Base-by-base conservation (phyloP, 2,888 invertebrate genomes). In the Willowsia nigromaculata region DNA sequence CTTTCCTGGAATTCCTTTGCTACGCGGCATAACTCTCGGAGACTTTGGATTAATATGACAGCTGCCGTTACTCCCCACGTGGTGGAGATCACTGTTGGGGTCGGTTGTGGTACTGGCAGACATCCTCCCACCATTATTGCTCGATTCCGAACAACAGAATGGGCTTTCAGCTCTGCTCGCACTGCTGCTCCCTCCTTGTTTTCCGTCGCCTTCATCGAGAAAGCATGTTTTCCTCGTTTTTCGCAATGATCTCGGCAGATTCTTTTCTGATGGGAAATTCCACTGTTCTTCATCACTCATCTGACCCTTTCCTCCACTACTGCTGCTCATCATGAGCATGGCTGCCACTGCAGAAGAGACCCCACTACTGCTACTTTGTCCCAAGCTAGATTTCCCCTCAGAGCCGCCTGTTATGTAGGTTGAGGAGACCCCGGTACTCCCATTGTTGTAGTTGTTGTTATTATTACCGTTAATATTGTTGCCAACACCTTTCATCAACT, bases 151-250 rank as follows among this genome's bases (percentile, higher is more conserved):
- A 27, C 85, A 78, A 33, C 82, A 81, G 27, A 71, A 81, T 27
- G 85, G 81, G 56, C 82, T 88, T 56, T 85, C 84, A 6, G 80
- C 53, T 59, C 81, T n/a, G 11, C 27, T 33, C 1, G n/a, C 18
- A 33, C 65, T n/a, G 3, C 27, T 22, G 43, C 65, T 22, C 33
- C 33, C 50, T 22, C 18, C 88, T 9, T 13, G 37, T 43, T 90
- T 88, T 25, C 37, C 84, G 7, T 88, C 90, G 0, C 90, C 91
- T 13, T 91, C 91, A 9, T 92, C 92, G 1, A 88, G 91, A 43
- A 92, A 91, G 85, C 92, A 92, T 11, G 92, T 92, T 88, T 92
- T 92, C 22, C 93, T 85, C 9, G 93, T 93, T 90, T 91, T 91
- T 22, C 92, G 53, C 11, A 93, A 84, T 0, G 92, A 92, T 43